These are phyloP conservation scores for Cliona cf. orientalis DNA, from an alignment of 37 sponge, comb jelly and placozoan genomes.

Conservation along the genomic window DNA sequence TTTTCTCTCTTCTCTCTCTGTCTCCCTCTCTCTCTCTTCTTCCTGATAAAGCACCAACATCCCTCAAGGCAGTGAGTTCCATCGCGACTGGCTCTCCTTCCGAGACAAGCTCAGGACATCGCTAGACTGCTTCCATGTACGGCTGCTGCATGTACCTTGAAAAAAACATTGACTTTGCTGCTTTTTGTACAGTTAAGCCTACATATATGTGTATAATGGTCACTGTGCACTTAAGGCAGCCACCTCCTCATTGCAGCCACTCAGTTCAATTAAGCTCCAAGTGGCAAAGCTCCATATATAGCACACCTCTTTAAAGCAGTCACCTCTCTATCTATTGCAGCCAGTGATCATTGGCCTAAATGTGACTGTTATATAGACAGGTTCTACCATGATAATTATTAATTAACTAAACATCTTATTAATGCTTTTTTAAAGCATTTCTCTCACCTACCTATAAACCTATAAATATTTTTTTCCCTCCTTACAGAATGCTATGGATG, in stretches of 20 bases:
- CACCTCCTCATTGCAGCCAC: too few species aligned
- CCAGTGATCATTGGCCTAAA: too few species aligned
- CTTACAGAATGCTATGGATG: conserved; percentile 22
- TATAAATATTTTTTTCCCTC: not conserved
- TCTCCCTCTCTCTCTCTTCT: not conserved
- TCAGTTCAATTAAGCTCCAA: too few species aligned
- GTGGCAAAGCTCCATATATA: too few species aligned
- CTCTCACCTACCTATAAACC: not conserved
- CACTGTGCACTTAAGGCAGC: not conserved
- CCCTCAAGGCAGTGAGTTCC: conserved; percentile 24
- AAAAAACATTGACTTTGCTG: not conserved
- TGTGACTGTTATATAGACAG: too few species aligned
- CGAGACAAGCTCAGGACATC: conserved; percentile 39
- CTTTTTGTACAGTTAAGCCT: not conserved
- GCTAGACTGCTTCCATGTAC: conserved; percentile 34
- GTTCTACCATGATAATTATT: too few species aligned
- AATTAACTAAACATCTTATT: too few species aligned
- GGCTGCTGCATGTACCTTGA: not conserved
- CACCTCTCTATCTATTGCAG: too few species aligned
- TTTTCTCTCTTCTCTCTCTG: not conserved
- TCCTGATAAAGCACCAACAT: not conserved
- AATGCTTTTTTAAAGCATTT: too few species aligned
- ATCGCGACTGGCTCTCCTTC: conserved; percentile 32
- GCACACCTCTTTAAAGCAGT: too few species aligned
- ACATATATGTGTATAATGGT: not conserved